phyloP scores from a whole-genome alignment of 2,797 vertebrate genomes.

The Pyrocephalus nanus region DNA sequence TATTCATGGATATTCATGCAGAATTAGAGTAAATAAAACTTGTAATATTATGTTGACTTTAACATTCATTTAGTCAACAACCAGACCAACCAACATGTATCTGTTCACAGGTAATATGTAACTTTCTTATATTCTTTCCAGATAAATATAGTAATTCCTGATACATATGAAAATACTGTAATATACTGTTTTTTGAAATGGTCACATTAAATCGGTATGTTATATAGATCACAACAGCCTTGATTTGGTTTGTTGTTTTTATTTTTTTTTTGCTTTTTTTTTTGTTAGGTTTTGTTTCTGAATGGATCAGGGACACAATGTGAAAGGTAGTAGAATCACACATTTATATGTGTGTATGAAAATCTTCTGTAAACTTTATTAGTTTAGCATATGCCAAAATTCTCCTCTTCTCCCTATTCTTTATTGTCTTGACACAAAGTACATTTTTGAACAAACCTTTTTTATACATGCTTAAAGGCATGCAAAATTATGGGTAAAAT shows the following conservation, averaged over 20 bases:
- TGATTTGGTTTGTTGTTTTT: background rate
- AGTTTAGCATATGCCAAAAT: background rate
- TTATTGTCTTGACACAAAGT: background rate
- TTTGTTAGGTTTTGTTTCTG: background rate
- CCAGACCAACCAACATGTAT: background rate
- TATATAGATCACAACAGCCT: background rate
- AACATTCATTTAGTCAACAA: background rate
- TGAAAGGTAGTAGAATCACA: background rate
- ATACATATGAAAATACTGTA: background rate
- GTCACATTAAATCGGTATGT: background rate
- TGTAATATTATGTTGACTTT: background rate
- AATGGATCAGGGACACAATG: background rate
- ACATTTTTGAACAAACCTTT: background rate
- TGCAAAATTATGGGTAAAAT: background rate
- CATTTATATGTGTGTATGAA: fast-evolving
- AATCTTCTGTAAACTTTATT: background rate
- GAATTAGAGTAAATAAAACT: background rate
- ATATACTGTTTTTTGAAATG: background rate
- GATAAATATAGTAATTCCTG: background rate
- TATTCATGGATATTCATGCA: background rate
- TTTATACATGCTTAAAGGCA: background rate
- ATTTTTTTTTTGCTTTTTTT: background rate
- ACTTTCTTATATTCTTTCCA: background rate
- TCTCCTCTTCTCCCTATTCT: background rate
- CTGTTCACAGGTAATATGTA: background rate